Base-by-base conservation (phyloP, 1,140 invertebrate species). In the Camponotus floridanus region DNA sequence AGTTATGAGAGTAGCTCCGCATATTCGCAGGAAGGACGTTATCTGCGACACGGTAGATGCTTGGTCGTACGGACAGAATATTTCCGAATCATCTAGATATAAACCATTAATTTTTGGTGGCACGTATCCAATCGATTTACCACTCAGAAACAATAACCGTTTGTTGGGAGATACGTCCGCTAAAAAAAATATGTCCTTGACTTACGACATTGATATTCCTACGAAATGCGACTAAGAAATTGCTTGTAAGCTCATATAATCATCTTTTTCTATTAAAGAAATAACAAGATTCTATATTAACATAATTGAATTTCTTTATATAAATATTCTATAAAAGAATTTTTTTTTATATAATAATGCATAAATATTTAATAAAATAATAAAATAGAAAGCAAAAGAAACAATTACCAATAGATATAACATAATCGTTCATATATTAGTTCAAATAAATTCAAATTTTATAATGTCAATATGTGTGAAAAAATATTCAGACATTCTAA, bases 41-140 rank as follows among this genome's bases (percentile, higher is more conserved):
- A 96, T 97, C 83, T 95, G 95, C 65, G 95, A 96, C 89, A 97
- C 96, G 0, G 96, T 96, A 13, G 96, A 97, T 90, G 95, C 95
- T 26, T 97, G 96, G 95, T 90, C 89, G 93, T 94, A 78, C 15
- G 70, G 62, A 0, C 68, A 78, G 13, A 85, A 61, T 59, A 65
- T 64, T n/a, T 65, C 26, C 3, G 87, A 90, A 61, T 78, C 64
- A 4, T 73, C 61, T 61, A 81, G 87, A 39, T 96, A 96, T 87
- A 96, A 96, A 91, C 96, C 97, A 33, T 93, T 97, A 0, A 96
- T 98, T 57, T 98, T 98, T 92, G 97, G 97, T 73, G 97, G 97
- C 48, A 98, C 97, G 7, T 98, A 96, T 95, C 97, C 97, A 2
- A 98, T 98, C 65, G 97, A 98, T 92, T 95, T 96, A 87, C 97